Evolutionary conservation across 2,888 invertebrate genomes (phyloP).

Genomic region (Seira ritae): DNA sequence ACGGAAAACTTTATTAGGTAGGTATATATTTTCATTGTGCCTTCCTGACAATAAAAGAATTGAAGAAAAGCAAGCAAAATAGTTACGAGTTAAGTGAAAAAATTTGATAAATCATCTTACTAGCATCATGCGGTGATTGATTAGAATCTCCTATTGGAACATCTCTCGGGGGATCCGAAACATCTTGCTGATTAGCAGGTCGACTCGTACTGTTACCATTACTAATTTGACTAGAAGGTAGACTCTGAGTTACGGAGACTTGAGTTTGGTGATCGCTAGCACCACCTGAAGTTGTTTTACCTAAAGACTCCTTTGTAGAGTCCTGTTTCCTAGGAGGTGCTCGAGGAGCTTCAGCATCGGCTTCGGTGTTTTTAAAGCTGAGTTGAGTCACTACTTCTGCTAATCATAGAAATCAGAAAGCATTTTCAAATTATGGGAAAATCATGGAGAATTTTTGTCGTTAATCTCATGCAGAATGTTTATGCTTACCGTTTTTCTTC

Average conservation of each 20-base stretch:
- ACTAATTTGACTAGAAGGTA: slow-evolving; percentile 39
- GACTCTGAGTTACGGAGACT: slow-evolving; percentile 10
- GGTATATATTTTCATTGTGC: no score
- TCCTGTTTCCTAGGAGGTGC: slow-evolving; percentile 20
- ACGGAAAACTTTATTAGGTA: no score
- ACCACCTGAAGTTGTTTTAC: slow-evolving; percentile 25
- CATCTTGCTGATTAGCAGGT: slow-evolving; percentile 12
- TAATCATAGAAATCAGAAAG: no score
- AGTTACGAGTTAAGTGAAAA: no score
- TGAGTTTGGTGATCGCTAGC: slow-evolving; percentile 14
- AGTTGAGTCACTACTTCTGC: slow-evolving; percentile 1
- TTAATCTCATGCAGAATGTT: background rate
- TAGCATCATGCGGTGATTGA: slow-evolving; percentile 28
- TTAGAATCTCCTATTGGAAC: slow-evolving; percentile 22
- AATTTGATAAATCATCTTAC: slow-evolving; percentile 15
- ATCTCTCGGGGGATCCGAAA: background rate
- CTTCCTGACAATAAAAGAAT: no score
- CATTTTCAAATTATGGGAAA: no score
- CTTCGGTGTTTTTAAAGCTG: slow-evolving; percentile 2
- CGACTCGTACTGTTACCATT: slow-evolving; percentile 24
- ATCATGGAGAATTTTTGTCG: no score
- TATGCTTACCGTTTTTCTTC: slow-evolving; percentile 64
- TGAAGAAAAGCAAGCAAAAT: background rate
- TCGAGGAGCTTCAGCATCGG: slow-evolving; percentile 19
- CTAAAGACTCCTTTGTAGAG: slow-evolving; percentile 31